Evolutionary conservation across 2,888 invertebrate species (phyloP).

Genomic region (Drosophila multiciliata): DNA sequence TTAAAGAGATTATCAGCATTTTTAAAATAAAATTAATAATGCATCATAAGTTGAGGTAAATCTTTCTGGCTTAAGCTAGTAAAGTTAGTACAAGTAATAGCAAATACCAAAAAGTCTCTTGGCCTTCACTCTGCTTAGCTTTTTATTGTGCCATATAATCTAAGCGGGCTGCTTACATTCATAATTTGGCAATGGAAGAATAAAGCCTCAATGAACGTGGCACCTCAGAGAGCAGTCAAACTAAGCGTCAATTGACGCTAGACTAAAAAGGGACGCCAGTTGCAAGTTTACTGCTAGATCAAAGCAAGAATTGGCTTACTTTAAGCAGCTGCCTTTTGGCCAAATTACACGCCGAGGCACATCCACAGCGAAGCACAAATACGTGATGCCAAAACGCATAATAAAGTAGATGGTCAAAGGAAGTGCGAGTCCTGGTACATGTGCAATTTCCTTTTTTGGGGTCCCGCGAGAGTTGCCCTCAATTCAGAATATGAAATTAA

Average conservation of each 20-base stretch:
- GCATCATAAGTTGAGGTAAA: background rate
- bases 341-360: slow-evolving; percentile 13
- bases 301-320: slow-evolving; percentile 34
- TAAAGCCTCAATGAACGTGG: slow-evolving; percentile 8
- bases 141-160: slow-evolving; percentile 13
- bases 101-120: slow-evolving; percentile 1
- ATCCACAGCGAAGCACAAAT: slow-evolving; percentile 10
- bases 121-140: background rate
- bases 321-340: slow-evolving; percentile 35
- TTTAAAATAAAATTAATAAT: background rate
- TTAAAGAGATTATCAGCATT: background rate
- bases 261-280: slow-evolving; percentile 34
- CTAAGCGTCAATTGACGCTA: slow-evolving; percentile 41
- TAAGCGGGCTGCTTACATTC: slow-evolving; percentile 30
- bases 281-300: slow-evolving; percentile 25
- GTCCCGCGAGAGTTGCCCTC: slow-evolving; percentile 26
- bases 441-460: slow-evolving; percentile 55
- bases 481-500: slow-evolving; percentile 74
- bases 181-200: slow-evolving; percentile 33
- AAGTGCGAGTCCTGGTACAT: slow-evolving; percentile 9
- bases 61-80: background rate
- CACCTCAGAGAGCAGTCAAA: slow-evolving; percentile 53
- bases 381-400: slow-evolving; percentile 58
- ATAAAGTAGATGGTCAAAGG: slow-evolving; percentile 48
- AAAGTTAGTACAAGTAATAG: background rate